phyloP scores from a whole-genome alignment of 1,140 invertebrate species.

The Drosophila auraria region DNA sequence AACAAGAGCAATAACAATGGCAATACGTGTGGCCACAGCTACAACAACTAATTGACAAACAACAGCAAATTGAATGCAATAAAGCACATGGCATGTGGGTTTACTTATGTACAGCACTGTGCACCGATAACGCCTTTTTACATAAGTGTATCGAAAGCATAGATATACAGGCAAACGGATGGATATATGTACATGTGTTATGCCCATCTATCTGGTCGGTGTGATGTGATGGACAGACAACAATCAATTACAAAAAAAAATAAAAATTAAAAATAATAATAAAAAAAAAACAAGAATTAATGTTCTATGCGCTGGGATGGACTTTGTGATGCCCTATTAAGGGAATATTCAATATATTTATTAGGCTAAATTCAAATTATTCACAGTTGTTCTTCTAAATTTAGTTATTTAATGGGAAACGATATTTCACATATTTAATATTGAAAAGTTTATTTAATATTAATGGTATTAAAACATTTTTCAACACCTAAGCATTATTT shows the following conservation, averaged over 20 bases:
- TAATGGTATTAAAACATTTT: no score
- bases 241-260: slow-evolving; percentile 68
- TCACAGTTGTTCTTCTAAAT: no score
- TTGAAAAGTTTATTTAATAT: no score
- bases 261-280: background rate
- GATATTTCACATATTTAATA: no score
- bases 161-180: slow-evolving; percentile 19
- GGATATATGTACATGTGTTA: slow-evolving; percentile 31
- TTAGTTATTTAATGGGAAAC: no score
- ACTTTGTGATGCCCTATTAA: background rate
- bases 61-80: slow-evolving; percentile 82
- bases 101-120: slow-evolving; percentile 32
- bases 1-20: slow-evolving; percentile 33
- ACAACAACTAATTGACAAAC: slow-evolving; percentile 76
- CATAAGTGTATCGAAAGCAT: slow-evolving; percentile 15
- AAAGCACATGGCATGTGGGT: slow-evolving; percentile 64
- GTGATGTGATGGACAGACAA: slow-evolving; percentile 81
- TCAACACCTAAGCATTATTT: no score
- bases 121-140: background rate
- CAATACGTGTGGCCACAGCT: slow-evolving; percentile 30
- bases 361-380: background rate
- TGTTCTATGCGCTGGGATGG: background rate
- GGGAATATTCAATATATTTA: background rate
- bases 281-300: background rate
- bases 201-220: slow-evolving; percentile 55